Conservation (phyloP, 1,140 invertebrate species). For the Hypothenemus hampei region DNA sequence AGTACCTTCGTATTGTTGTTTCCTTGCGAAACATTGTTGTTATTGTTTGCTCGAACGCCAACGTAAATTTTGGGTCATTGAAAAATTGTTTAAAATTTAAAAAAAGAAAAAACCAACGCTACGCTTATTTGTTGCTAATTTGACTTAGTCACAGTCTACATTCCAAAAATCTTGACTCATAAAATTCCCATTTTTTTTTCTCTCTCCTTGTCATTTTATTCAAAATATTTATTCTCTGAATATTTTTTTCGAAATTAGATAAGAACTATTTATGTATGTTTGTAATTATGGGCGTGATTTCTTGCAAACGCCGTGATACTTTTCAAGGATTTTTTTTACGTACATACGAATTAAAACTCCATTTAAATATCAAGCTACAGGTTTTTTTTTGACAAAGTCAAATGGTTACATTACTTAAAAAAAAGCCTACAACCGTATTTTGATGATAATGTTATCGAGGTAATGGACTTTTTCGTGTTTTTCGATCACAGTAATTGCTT, state of each 20-base stretch:
- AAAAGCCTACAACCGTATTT: conserved; percentile 12
- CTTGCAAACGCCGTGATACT: conserved; percentile 5
- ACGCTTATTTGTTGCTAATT: conserved; percentile 10
- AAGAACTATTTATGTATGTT: conserved; percentile 16
- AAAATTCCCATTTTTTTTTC: conserved; percentile 16
- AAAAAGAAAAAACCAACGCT: conserved; percentile 13
- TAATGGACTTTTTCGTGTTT: conserved; percentile 11
- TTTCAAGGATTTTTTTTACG: conserved; percentile 5
- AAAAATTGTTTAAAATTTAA: conserved; percentile 10
- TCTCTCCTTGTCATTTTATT: no score
- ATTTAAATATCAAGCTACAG: conserved; percentile 3
- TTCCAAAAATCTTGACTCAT: conserved; percentile 20
- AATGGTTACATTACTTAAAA: no score
- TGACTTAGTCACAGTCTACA: conserved; percentile 13
- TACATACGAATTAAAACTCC: neutral
- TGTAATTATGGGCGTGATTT: neutral
- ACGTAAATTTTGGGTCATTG: conserved; percentile 18
- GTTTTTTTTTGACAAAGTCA: neutral
- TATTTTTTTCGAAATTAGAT: conserved; percentile 13
- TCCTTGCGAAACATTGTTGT: conserved; percentile 7
- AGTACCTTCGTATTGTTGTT: conserved; percentile 2
- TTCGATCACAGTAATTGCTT: neutral
- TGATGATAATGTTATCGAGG: conserved; percentile 4
- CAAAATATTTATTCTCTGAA: conserved; percentile 2
- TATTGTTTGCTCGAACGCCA: conserved; percentile 3